Evolutionary conservation across 2,797 vertebrate genomes (phyloP).

Genomic region (Sphenopsis melanotis): DNA sequence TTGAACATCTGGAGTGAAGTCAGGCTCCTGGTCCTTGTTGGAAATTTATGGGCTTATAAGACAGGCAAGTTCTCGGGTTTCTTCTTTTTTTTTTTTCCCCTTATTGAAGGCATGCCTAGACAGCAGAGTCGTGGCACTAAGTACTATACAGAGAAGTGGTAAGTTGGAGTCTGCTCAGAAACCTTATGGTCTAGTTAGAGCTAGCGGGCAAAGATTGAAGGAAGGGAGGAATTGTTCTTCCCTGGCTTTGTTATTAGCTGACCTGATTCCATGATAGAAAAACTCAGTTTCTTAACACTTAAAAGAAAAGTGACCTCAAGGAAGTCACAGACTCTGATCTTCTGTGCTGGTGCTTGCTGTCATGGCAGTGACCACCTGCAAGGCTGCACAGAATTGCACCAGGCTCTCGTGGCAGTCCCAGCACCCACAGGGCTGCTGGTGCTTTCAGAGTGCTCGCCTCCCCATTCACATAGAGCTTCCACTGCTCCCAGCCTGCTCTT

Average conservation of each 20-base stretch:
- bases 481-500: neutral
- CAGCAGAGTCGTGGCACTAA: neutral
- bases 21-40: neutral
- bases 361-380: neutral
- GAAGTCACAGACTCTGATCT: neutral
- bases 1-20: neutral
- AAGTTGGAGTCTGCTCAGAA: neutral
- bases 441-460: neutral
- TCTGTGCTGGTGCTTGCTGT: neutral
- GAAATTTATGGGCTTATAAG: neutral
- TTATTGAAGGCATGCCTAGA: neutral
- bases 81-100: neutral
- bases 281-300: neutral
- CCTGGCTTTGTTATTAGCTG: neutral
- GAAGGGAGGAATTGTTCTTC: neutral
- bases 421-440: neutral
- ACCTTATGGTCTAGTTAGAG: neutral
- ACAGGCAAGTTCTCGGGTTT: neutral
- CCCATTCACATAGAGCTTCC: fast-evolving
- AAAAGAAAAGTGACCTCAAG: neutral
- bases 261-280: neutral
- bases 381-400: neutral
- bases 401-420: fast-evolving
- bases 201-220: neutral
- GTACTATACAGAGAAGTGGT: neutral